Evolutionary conservation across 1,140 invertebrate genomes (phyloP).

Genomic region (Drosophila pectinifera): DNA sequence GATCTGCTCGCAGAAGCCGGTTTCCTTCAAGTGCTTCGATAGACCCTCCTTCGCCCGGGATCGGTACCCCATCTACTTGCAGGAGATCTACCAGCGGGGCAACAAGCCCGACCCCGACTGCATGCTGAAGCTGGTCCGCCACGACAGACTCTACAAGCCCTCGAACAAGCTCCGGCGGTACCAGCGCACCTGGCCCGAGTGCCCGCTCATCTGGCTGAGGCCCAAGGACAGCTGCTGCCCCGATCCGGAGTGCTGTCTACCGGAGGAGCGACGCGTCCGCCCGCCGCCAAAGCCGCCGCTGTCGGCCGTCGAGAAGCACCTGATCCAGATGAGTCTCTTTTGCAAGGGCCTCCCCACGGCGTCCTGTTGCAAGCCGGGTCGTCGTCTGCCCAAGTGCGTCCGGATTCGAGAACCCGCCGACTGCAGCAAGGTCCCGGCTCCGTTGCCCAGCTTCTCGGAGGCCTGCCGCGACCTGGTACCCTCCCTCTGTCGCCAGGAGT

Average conservation of each 20-base stretch:
- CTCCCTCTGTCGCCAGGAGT: slow-evolving; percentile 39
- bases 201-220: slow-evolving; percentile 44
- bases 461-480: slow-evolving; percentile 12
- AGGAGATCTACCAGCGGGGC: slow-evolving; percentile 28
- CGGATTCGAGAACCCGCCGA: fast-evolving
- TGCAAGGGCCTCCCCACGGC: slow-evolving; percentile 1
- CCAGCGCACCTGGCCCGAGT: slow-evolving; percentile 68
- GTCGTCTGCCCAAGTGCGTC: slow-evolving; percentile 6
- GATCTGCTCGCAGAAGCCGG: not conserved
- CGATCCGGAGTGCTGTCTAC: slow-evolving; percentile 16
- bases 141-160: slow-evolving; percentile 44
- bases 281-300: not conserved
- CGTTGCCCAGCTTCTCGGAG: slow-evolving; percentile 62
- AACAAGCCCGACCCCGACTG: slow-evolving; percentile 3
- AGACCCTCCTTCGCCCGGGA: fast-evolving
- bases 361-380: slow-evolving; percentile 1
- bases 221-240: slow-evolving; percentile 46
- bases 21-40: not conserved
- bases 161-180: slow-evolving; percentile 53
- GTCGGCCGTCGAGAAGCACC: slow-evolving; percentile 14
- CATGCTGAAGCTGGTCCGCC: slow-evolving; percentile 9
- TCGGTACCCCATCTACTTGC: slow-evolving; percentile 28
- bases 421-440: slow-evolving; percentile 24
- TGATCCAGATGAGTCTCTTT: slow-evolving; percentile 8
- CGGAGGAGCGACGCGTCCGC: slow-evolving; percentile 12